Evolutionary conservation across 2,797 vertebrate genomes (phyloP), one percentile per base, ranked within the genome.

Genomic region (Clarias fuscus): DNA sequence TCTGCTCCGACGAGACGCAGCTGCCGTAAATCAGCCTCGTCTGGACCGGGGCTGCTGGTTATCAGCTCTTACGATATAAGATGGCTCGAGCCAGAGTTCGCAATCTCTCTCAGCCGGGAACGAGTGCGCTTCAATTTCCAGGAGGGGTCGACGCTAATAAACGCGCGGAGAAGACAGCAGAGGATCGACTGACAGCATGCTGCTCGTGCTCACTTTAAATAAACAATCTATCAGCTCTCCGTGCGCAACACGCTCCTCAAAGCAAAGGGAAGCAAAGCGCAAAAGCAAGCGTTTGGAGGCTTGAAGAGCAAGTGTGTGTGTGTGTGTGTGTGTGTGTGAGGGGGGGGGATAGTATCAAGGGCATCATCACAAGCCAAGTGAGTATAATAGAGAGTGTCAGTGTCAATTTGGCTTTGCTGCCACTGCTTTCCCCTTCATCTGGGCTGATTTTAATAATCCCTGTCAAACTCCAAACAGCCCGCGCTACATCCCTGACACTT

Each of bases 381-480:
- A 95, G 96, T 96, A 97, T 98, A 98, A 98, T 97, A 96, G 95
- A 98, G 95, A 95, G 94, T 97, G 97, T 98, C 98, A 98, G 93
- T 97, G 96, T 98, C 98, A 98, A 99, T 98, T 99, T 96, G 95
- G 94, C 94, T 96, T 96, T 95, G 86, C 97, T 96, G 95, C 95
- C 93, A 95, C 94, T 96, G 95, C 91, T 92, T 95, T 96, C 95
- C 93, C 95, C 93, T 96, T 96, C 96, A 96, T 95, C 96, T 96
- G 95, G 95, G 96, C 96, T 96, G 96, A 98, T 98, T 99, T 98
- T 98, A 99, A 99, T 98, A 98, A 99, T 98, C 96, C 97, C 96
- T 97, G 98, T 98, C 98, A 99, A 98, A 96, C 95, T 96, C 96
- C 96, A 97, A 97, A 97, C 96, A 96, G 95, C 95, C 96, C 94